Evolutionary conservation across 2,888 invertebrate species (phyloP).

Genomic region (Drosophila formosana): DNA sequence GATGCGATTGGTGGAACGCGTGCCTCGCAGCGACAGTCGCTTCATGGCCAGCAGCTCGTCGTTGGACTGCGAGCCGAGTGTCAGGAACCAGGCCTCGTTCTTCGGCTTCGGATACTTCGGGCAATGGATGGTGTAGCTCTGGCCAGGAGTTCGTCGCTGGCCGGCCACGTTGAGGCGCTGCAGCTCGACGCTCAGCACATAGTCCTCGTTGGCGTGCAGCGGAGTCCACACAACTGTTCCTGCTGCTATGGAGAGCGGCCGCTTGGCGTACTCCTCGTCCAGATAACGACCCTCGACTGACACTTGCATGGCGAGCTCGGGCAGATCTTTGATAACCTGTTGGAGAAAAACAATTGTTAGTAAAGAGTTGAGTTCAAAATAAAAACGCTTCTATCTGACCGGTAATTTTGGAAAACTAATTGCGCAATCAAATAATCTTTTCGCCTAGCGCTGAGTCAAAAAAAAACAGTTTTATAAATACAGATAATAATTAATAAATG

Average conservation of each 20-base stretch:
- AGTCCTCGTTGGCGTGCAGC: constrained; percentile 90
- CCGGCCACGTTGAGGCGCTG: constrained; percentile 86
- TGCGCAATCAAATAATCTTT: no score
- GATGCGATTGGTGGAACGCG: constrained; percentile 86
- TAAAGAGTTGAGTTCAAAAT: no score
- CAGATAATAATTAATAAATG: no score
- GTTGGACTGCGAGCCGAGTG: constrained; percentile 90
- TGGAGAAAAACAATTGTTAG: neutral
- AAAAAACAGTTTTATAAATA: no score
- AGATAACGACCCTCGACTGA: constrained; percentile 87
- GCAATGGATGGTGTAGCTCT: constrained; percentile 89
- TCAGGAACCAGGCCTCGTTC: constrained; percentile 97
- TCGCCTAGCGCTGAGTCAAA: no score
- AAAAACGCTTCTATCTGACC: no score
- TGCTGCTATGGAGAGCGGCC: constrained; percentile 83
- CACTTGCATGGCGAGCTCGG: constrained; percentile 87
- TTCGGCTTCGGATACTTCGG: constrained; percentile 96
- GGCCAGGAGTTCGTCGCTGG: constrained; percentile 72
- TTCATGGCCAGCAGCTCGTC: constrained; percentile 93
- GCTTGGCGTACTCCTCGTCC: constrained; percentile 67
- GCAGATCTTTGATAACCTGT: constrained; percentile 88
- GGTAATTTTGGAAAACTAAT: no score
- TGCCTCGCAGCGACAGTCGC: constrained; percentile 87
- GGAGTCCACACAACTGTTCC: constrained; percentile 86
- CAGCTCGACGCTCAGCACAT: constrained; percentile 88